Percentiles rank a stretch among this genome's conserved stretches.
Evolutionary conservation across 37 sponge, comb jelly and placozoan genomes (phyloP).

Genomic region (Oscarella lobularis): DNA sequence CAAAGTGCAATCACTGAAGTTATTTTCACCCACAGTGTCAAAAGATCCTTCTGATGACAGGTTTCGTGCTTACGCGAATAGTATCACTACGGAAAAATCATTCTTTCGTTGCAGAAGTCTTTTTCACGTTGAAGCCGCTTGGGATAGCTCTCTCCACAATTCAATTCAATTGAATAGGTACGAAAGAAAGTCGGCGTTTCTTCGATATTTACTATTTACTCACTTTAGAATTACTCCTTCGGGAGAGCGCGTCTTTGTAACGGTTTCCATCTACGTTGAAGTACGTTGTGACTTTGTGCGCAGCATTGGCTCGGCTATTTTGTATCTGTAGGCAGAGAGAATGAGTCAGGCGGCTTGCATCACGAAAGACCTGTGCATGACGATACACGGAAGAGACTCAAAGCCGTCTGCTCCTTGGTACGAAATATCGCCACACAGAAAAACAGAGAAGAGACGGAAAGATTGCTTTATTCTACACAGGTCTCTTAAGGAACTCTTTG

Average conservation of each 20-base stretch:
- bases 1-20: conserved; percentile 36
- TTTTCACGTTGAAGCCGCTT: conserved; percentile 62
- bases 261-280: conserved; percentile 76
- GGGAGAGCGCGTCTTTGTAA: conserved; percentile 39
- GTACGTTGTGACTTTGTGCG: too few relatives aligned
- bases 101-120: conserved; percentile 1
- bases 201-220: background rate
- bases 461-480: background rate
- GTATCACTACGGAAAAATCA: background rate
- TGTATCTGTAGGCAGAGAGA: background rate
- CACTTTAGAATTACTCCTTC: conserved; percentile 40
- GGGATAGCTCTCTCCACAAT: conserved; percentile 95
- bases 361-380: conserved; percentile 52
- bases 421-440: too few relatives aligned
- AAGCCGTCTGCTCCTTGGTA: conserved; percentile 33
- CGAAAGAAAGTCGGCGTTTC: background rate
- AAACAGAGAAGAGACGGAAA: too few relatives aligned
- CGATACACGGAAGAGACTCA: conserved; percentile 41
- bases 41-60: background rate
- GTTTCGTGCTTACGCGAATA: background rate
- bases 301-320: too few relatives aligned
- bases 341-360: conserved; percentile 57
- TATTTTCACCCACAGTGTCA: conserved; percentile 12
- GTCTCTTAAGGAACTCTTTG: background rate
- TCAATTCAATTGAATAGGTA: conserved; percentile 68